Evolutionary conservation across 2,888 invertebrate species (phyloP).

Genomic region (Synanthedon vespiformis): DNA sequence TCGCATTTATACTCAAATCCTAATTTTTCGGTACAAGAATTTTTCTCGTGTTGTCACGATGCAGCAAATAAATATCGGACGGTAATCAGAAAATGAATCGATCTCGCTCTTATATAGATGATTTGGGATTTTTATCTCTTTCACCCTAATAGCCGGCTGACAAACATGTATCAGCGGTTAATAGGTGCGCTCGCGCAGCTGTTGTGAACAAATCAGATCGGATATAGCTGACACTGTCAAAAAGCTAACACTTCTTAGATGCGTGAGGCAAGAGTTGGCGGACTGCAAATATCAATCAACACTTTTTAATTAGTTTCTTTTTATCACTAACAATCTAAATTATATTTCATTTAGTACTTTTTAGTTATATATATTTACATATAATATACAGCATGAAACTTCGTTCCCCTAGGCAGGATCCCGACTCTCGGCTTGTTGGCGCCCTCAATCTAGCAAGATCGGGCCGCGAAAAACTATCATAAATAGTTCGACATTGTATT

Average conservation of each 20-base stretch:
- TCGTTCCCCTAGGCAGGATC: too few species aligned
- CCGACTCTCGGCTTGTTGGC: too few species aligned
- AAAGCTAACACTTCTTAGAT: constrained; percentile 48
- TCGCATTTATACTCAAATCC: constrained; percentile 49
- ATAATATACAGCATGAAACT: too few species aligned
- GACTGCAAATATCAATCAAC: not conserved
- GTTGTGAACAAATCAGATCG: constrained; percentile 70
- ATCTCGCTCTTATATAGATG: constrained; percentile 61
- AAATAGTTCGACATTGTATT: too few species aligned
- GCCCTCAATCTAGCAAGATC: too few species aligned
- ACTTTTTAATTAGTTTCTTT: too few species aligned
- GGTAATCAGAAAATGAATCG: constrained; percentile 62
- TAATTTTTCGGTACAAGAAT: constrained; percentile 56
- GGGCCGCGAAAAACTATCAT: too few species aligned
- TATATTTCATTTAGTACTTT: too few species aligned
- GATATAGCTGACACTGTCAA: constrained; percentile 69
- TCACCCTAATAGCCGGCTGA: constrained; percentile 70
- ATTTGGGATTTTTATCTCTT: constrained; percentile 59
- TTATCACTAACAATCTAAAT: too few species aligned
- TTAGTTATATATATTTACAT: too few species aligned
- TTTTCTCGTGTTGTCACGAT: constrained; percentile 58
- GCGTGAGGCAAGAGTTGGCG: constrained; percentile 31
- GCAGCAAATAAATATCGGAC: constrained; percentile 60
- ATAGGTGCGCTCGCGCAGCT: constrained; percentile 69
- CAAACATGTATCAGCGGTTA: constrained; percentile 72